A percentile compares a stretch with the other conserved stretches of the same genome.
Evolutionary conservation across 1,140 invertebrate species (phyloP).

Genomic region (Panagrolaimus sp.): DNA sequence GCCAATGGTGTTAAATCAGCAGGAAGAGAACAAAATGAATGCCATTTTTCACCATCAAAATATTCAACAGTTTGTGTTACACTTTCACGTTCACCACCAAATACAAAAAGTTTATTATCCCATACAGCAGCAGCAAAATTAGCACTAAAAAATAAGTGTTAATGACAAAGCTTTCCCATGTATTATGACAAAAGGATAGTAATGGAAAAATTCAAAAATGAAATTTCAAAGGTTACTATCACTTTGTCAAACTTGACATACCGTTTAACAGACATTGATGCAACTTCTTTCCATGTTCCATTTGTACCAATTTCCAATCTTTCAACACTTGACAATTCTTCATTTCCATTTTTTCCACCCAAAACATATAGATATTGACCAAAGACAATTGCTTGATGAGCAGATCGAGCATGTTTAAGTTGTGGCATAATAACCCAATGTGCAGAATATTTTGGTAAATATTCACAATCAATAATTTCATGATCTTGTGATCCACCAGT

Average conservation of each 20-base stretch:
- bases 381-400: background rate
- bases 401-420: background rate
- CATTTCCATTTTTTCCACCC: background rate
- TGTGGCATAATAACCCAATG: background rate
- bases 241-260: background rate
- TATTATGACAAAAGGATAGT: too few species aligned
- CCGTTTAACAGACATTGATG: background rate
- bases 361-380: background rate
- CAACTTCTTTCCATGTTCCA: background rate
- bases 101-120: conserved; percentile 1
- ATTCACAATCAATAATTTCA: background rate
- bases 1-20: background rate
- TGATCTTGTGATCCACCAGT: background rate
- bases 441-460: background rate
- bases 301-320: background rate
- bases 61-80: background rate
- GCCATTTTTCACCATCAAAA: background rate
- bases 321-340: background rate
- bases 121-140: conserved; percentile 4
- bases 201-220: too few species aligned
- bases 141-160: background rate
- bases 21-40: background rate
- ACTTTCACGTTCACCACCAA: background rate
- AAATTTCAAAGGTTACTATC: too few species aligned
- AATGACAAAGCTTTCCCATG: too few species aligned